phyloP scores from a whole-genome alignment of 2,113 vertebrate genomes.

The Prietella phreatophila region DNA sequence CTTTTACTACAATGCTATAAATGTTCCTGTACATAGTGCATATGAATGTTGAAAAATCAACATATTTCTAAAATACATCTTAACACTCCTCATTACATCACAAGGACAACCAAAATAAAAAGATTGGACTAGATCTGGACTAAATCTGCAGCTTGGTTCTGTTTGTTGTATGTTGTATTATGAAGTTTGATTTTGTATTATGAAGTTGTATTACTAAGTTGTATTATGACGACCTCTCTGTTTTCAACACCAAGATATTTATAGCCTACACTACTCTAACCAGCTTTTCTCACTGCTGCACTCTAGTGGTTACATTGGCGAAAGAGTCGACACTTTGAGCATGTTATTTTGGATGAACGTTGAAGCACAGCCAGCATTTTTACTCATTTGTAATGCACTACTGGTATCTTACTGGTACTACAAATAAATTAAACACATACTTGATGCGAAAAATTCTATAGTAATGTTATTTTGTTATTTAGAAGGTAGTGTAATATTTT shows the following conservation, averaged over 20 bases:
- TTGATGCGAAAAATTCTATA: neutral
- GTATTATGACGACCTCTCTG: neutral
- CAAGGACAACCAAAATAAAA: neutral
- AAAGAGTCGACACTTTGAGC: neutral
- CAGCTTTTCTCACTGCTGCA: neutral
- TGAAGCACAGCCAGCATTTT: neutral
- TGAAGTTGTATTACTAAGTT: too few species aligned
- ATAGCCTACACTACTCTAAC: neutral
- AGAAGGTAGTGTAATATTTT: neutral
- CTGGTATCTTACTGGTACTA: neutral
- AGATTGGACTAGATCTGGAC: neutral
- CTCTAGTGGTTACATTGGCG: neutral
- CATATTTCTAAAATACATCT: neutral
- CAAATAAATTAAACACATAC: neutral
- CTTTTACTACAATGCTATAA: neutral
- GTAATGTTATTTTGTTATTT: neutral
- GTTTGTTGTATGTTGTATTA: neutral
- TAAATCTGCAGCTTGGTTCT: neutral
- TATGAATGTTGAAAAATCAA: neutral
- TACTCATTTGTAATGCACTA: neutral
- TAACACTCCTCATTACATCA: neutral
- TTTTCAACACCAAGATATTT: neutral
- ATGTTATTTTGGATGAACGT: neutral
- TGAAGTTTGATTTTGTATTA: too few species aligned
- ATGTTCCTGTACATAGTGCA: neutral